Percentiles rank a stretch among this genome's conserved stretches.
Conservation (phyloP, 2,113 vertebrate genomes). For the Cephalopterus ornatus region DNA sequence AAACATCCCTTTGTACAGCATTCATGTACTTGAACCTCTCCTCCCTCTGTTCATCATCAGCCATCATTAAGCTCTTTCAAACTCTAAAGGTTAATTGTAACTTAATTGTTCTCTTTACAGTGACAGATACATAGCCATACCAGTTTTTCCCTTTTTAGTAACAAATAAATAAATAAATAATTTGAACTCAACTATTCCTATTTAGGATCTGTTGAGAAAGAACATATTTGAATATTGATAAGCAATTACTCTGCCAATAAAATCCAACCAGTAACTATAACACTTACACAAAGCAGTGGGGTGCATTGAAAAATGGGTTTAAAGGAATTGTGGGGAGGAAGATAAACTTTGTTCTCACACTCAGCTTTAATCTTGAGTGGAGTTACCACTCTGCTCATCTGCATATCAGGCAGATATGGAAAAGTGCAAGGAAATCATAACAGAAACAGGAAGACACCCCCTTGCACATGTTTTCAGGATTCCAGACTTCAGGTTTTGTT, state of each 20-base stretch:
- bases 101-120: background rate
- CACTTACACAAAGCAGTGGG: background rate
- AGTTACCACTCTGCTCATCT: background rate
- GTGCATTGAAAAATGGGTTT: background rate
- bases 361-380: background rate
- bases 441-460: background rate
- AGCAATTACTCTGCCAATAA: background rate
- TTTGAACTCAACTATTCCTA: background rate
- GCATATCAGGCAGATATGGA: background rate
- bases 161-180: background rate
- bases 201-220: background rate
- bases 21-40: background rate
- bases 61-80: background rate
- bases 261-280: background rate
- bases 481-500: background rate
- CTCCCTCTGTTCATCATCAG: background rate
- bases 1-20: background rate
- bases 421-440: background rate
- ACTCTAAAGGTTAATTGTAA: constrained; percentile 5
- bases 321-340: background rate
- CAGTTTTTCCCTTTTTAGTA: background rate
- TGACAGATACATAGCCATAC: background rate
- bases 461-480: background rate
- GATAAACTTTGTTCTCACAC: background rate
- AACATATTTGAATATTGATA: background rate